Evolutionary conservation across 2,888 invertebrate species (phyloP), one percentile per base, ranked within the genome.

Genomic region (Tanypteryx hageni): DNA sequence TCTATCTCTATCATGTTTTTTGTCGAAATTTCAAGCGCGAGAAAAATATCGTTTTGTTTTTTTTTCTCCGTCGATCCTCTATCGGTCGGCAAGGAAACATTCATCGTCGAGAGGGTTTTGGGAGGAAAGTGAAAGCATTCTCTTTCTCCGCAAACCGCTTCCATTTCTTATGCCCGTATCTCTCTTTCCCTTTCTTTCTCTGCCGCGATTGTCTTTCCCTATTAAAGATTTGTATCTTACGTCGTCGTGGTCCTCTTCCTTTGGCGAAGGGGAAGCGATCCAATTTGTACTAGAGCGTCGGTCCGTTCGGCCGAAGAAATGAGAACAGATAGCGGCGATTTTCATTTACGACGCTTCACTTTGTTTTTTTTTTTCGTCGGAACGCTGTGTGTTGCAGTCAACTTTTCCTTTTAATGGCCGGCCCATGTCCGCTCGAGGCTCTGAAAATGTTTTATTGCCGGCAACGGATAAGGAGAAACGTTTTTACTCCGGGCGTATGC

Each of bases 301-400:
- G 76, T 27, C 76, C 27, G 22, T 76, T n/a, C 44, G 68, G 4
- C 68, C 68, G 8, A 18, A 68, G 64, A 16, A 14, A 64, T 16
- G 27, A 76, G 76, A 13, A 76, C 22, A 14, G 22, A 76, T 76
- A 27, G 76, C 27, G 22, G 76, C 76, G 27, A 27, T 27, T 76
- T 27, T 76, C 27, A 76, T 76, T 76, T 27, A 76, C 76, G 27
- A 76, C 76, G 27, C 27, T 76, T 76, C 76, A 27, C 76, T 76
- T 76, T n/a, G n/a, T n/a, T n/a, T n/a, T n/a, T n/a, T n/a, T n/a
- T 76, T 76, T 76, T 27, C 76, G 22, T 76, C 22, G 9, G 76
- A 44, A 3, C 44, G 44, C 44, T 5, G 44, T 44, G 44, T 44
- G 44, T 44, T 44, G 44, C 44, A 3, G 44, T 44, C 5, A 44